These are phyloP conservation scores for Tachycineta bicolor DNA, from an alignment of 2,113 vertebrate genomes.

Conservation along the genomic window DNA sequence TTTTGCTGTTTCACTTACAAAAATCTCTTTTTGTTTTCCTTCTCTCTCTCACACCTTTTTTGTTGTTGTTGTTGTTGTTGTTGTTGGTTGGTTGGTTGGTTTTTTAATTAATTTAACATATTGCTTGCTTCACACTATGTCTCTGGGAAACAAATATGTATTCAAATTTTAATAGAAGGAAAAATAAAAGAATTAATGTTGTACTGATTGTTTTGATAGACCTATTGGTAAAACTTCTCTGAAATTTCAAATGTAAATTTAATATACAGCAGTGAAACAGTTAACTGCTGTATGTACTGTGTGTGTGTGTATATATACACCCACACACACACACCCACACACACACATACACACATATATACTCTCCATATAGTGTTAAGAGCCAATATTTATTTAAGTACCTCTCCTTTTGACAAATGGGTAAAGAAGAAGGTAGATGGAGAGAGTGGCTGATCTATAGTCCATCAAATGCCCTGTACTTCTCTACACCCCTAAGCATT, in stretches of 20 bases:
- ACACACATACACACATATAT: too few relatives aligned
- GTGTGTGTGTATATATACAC: too few relatives aligned
- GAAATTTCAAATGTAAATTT: background rate
- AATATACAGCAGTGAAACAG: background rate
- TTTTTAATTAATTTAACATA: too few relatives aligned
- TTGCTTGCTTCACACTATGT: background rate
- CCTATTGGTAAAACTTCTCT: background rate
- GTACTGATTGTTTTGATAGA: background rate
- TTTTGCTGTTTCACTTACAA: background rate
- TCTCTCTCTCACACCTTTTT: too few relatives aligned
- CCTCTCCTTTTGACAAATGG: slow-evolving; percentile 19
- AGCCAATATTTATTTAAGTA: background rate
- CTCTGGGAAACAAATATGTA: background rate
- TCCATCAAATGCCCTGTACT: background rate
- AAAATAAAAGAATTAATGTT: background rate
- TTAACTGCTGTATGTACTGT: background rate
- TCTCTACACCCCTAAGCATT: background rate
- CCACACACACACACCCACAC: too few relatives aligned
- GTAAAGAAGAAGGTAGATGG: background rate
- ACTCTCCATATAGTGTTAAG: background rate
- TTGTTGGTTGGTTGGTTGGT: too few relatives aligned
- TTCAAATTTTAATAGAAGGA: background rate
- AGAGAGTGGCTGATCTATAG: slow-evolving; percentile 1
- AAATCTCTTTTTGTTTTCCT: background rate
- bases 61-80: too few relatives aligned